phyloP scores from a whole-genome alignment of 2,113 vertebrate species.

The Pelusios castaneus region DNA sequence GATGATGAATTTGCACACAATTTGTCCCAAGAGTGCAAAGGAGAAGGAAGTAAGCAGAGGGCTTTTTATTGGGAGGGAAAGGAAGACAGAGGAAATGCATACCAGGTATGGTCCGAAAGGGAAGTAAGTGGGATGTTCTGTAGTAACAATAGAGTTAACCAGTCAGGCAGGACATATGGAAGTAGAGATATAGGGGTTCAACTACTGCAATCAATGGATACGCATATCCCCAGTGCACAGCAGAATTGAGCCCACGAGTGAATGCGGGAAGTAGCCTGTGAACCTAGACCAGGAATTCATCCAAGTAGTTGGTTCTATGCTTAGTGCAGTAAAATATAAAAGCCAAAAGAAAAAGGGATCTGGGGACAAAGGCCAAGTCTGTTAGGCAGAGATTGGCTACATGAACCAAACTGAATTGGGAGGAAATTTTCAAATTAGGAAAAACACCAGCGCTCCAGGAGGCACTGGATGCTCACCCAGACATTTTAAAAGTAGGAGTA shows the following conservation, averaged over 20 bases:
- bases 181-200: fast-evolving
- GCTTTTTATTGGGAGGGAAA: not conserved
- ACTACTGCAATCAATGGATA: not conserved
- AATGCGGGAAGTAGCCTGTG: not conserved
- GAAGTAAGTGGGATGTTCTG: not conserved
- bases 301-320: fast-evolving
- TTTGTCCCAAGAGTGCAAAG: not conserved
- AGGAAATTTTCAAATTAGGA: too few relatives aligned
- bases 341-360: not conserved
- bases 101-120: not conserved
- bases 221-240: not conserved
- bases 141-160: not conserved
- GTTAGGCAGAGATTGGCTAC: not conserved
- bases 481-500: too few relatives aligned
- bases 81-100: not conserved
- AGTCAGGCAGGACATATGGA: not conserved
- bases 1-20: too few relatives aligned
- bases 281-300: not conserved
- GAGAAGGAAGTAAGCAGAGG: not conserved
- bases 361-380: not conserved
- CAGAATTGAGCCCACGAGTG: not conserved
- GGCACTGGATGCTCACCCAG: too few relatives aligned
- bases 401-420: too few relatives aligned
- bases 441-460: too few relatives aligned
- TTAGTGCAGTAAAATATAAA: not conserved